A percentile compares a stretch with the other conserved stretches of the same genome.
Evolutionary conservation across 2,113 vertebrate species (phyloP).

Genomic region (Oreochromis tanganicae): DNA sequence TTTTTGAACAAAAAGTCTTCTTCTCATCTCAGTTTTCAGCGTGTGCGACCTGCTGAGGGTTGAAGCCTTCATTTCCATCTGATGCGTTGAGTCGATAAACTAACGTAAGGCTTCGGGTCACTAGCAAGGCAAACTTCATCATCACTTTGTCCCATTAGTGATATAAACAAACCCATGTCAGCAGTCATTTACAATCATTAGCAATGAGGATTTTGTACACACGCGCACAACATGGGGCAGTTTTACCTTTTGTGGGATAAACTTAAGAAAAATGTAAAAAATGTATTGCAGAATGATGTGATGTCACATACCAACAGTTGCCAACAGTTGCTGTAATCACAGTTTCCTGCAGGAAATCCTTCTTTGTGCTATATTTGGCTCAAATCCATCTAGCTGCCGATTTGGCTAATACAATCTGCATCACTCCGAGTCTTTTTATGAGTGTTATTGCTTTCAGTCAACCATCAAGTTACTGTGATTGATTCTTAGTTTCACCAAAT

Average conservation of each 20-base stretch:
- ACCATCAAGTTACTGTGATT: not conserved
- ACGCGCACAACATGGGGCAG: not conserved
- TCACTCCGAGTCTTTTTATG: not conserved
- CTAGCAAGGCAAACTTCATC: constrained; percentile 46
- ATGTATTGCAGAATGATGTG: constrained; percentile 28
- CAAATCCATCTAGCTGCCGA: not conserved
- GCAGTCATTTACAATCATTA: constrained; percentile 43
- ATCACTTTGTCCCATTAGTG: constrained; percentile 11
- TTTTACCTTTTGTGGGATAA: not conserved
- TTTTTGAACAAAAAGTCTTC: constrained; percentile 17
- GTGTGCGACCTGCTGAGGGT: constrained; percentile 11
- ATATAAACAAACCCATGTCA: constrained; percentile 12
- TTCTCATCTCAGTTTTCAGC: not conserved
- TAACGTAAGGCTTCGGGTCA: constrained; percentile 57
- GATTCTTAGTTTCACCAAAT: not conserved
- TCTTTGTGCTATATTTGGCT: constrained; percentile 28
- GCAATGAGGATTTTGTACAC: constrained; percentile 7
- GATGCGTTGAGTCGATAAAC: constrained; percentile 34
- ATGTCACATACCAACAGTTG: not conserved
- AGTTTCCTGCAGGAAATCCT: not conserved
- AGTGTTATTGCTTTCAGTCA: constrained; percentile 51
- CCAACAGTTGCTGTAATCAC: not conserved
- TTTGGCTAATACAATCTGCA: not conserved
- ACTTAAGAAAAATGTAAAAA: not conserved
- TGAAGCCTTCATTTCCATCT: constrained; percentile 37